Evolutionary conservation across 2,888 invertebrate species (phyloP), one percentile per base, ranked within the genome.

Genomic region (Chaetoderma sp.): DNA sequence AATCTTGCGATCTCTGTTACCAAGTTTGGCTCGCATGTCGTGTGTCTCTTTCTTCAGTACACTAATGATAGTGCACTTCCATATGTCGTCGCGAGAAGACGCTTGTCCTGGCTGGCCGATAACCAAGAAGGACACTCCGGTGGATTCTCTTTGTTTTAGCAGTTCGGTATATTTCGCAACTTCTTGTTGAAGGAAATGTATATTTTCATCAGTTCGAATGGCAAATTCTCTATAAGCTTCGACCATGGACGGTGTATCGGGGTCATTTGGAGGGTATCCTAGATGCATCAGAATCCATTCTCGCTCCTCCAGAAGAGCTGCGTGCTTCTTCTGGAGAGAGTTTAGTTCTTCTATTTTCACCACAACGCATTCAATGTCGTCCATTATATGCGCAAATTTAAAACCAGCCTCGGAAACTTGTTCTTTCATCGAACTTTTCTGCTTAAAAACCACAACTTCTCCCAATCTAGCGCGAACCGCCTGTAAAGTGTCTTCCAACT

Each of bases 11-110:
- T 78, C 77, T 61, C 79, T 77, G 57, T 77, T 71, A 30, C 78
- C 59, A 21, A 63, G 65, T 16, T 74, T 73, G 0, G 68, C 68
- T 60, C 78, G 78, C 4, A 77, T 59, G 56, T 77, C 78, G 44
- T 78, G 73, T 0, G 79, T 64, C 57, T 80, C 78, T 44, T 76
- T 76, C 23, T 77, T 59, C 77, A 80, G 77, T 8, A 80, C 77
- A 6, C 70, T 68, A 74, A 79, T 73, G 18, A 79, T 73, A 27
- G 78, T 77, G 18, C 70, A 67, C 63, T 78, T 78, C 79, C 79
- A 80, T 4, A 74, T 76, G 16, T 28, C 4, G 25, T 62, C 60
- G 30, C 65, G 63, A 21, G 30, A 16, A 18, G 42, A 52, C 6
- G 57, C 42, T 13, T 33, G 28, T 33, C 44, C 23, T 39, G 13